A percentile compares a stretch with the other conserved stretches of the same genome.
These are phyloP conservation scores for Melieria crassipennis DNA, from an alignment of 2,888 invertebrate species.

Conservation along the genomic window DNA sequence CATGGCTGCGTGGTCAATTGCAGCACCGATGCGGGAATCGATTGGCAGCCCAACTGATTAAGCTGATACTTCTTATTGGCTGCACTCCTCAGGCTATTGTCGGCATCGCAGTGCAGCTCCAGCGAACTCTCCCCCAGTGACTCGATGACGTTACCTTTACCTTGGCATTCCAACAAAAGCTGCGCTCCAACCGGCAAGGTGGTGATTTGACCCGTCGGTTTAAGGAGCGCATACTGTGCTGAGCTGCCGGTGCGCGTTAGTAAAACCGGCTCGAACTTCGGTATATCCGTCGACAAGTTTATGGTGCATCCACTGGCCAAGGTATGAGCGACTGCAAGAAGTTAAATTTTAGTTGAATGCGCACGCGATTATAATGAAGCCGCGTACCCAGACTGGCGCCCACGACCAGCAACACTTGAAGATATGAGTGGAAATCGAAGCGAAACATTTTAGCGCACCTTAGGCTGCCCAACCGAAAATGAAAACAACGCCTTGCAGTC, in stretches of 20 bases:
- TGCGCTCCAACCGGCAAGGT: constrained; percentile 39
- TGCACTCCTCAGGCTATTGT: constrained; percentile 19
- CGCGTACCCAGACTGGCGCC: too few species aligned
- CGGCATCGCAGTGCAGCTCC: constrained; percentile 38
- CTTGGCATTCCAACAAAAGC: constrained; percentile 47
- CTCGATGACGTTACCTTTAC: constrained; percentile 44
- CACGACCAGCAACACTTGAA: too few species aligned
- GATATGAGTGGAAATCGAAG: too few species aligned
- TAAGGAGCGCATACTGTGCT: constrained; percentile 39
- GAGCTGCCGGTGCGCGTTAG: constrained; percentile 9
- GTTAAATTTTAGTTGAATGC: too few species aligned
- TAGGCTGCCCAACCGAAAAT: too few species aligned
- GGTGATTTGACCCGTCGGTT: constrained; percentile 43
- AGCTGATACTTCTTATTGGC: constrained; percentile 14
- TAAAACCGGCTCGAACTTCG: constrained; percentile 43
- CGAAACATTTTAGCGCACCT: too few species aligned
- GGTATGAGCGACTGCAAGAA: neutral
- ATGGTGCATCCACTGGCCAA: constrained; percentile 38
- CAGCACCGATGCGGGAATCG: constrained; percentile 44
- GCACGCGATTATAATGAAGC: too few species aligned
- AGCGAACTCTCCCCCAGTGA: constrained; percentile 21
- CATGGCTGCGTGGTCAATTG: constrained; percentile 48
- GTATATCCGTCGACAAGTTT: constrained; percentile 39
- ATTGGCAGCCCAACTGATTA: constrained; percentile 38
- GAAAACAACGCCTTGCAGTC: too few species aligned